Base-by-base conservation (phyloP, 2,888 invertebrate genomes). In the Acanthosepion esculentum region DNA sequence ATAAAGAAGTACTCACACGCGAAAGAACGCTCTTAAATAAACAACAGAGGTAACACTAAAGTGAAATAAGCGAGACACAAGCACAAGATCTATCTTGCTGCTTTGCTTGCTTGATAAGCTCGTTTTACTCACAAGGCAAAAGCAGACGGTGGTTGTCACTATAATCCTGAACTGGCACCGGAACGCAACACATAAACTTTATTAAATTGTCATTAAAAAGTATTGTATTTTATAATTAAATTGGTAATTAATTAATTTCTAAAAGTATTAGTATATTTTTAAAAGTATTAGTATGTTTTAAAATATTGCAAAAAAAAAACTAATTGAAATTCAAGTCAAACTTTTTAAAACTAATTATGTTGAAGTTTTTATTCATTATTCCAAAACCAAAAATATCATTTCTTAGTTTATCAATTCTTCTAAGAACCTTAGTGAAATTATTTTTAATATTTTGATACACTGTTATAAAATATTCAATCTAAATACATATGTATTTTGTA, bases 81-180 rank as follows among this genome's bases (percentile, higher is more conserved):
- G 78, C 59, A 59, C 59, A 59, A 59, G 20, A 59, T 59, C 23
- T 59, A 12, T 78, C 12, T 15, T 10, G 41, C 41, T 78, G n/a
- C 15, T 33, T 33, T n/a, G 15, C 12, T n/a, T 10, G 78, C n/a
- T 78, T 33, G 78, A n/a, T n/a, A 78, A 78, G 8, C 48, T 93
- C 50, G n/a, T 29, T 53, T 48, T n/a, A 53, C 29, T 93, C 50
- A 93, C 50, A 93, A 48, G 53, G 93, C n/a, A 53, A 93, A 26
- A 93, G 93, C 93, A 93, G 93, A 93, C 93, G 93, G 93, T 93
- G 50, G 93, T 48, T 93, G 48, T 93, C 8, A 18, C n/a, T n/a
- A 93, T 93, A 93, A 93, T 29, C 48, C 53, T 18, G 50, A 29
- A n/a, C n/a, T 10, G 50, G 53, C 18, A 20, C n/a, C 93, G 93